Conservation (phyloP, 2,888 invertebrate genomes). For the Mythimna vitellina region DNA sequence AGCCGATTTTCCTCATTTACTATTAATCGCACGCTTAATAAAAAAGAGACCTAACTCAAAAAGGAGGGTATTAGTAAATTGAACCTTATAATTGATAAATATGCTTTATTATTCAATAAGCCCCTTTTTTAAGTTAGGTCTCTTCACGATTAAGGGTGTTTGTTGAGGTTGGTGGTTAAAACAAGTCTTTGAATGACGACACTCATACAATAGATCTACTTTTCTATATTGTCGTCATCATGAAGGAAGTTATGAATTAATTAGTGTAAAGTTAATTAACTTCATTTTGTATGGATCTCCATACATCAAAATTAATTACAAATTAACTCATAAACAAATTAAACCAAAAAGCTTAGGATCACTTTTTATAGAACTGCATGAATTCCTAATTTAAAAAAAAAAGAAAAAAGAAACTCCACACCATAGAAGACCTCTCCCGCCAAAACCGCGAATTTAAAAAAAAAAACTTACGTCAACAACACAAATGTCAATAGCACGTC, state of each 20-base stretch:
- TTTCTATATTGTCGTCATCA: slow-evolving; percentile 9
- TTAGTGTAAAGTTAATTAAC: not conserved
- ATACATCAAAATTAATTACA: not conserved
- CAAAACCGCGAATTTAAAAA: slow-evolving; percentile 29
- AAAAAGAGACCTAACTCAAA: no score
- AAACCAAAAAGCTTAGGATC: not conserved
- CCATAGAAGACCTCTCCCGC: not conserved
- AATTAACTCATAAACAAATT: not conserved
- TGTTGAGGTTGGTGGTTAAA: not conserved
- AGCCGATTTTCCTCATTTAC: slow-evolving; percentile 24
- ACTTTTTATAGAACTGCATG: not conserved
- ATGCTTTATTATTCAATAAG: no score
- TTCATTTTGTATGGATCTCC: no score
- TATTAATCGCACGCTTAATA: no score
- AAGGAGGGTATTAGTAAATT: no score
- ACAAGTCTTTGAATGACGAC: slow-evolving; percentile 12
- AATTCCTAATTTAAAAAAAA: not conserved
- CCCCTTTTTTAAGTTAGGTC: no score
- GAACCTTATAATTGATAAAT: no score
- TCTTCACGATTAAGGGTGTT: no score
- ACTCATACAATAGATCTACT: not conserved
- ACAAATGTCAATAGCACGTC: slow-evolving; percentile 72
- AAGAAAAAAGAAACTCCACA: not conserved
- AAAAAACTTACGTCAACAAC: slow-evolving; percentile 60
- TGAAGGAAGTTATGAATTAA: slow-evolving; percentile 1